Evolutionary conservation across 2,888 invertebrate genomes (phyloP).

Genomic region (Diadegma fenestrale): DNA sequence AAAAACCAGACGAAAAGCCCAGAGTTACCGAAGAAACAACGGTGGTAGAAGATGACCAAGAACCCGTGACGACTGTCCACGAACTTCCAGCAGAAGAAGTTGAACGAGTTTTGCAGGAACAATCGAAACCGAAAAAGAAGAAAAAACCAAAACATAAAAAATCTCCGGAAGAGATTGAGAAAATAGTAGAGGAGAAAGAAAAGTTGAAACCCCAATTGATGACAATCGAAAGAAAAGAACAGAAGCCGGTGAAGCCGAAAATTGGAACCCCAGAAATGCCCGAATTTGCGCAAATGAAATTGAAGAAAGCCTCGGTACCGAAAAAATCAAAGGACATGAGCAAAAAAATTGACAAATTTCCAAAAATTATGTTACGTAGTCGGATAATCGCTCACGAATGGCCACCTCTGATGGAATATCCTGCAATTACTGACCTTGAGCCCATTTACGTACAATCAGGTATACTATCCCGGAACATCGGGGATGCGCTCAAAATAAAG

Average conservation of each 20-base stretch:
- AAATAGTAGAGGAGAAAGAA: slow-evolving; percentile 73
- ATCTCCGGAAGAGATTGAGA: slow-evolving; percentile 60
- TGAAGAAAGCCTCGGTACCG: slow-evolving; percentile 86
- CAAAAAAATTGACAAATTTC: slow-evolving; percentile 81
- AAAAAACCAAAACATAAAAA: slow-evolving; percentile 72
- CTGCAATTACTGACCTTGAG: slow-evolving; percentile 82
- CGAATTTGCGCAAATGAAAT: slow-evolving; percentile 88
- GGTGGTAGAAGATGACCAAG: slow-evolving; percentile 75
- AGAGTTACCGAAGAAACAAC: slow-evolving; percentile 82
- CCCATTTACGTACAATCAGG: slow-evolving; percentile 85
- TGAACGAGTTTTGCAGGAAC: slow-evolving; percentile 69
- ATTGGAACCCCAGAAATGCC: slow-evolving; percentile 86
- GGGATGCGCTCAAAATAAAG: slow-evolving; percentile 85
- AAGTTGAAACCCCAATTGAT: slow-evolving; percentile 83
- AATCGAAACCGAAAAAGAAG: slow-evolving; percentile 65
- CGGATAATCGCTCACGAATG: slow-evolving; percentile 84
- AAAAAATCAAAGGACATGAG: slow-evolving; percentile 79
- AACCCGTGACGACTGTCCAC: slow-evolving; percentile 71
- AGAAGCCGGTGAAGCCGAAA: slow-evolving; percentile 87
- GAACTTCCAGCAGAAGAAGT: slow-evolving; percentile 71
- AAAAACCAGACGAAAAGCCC: slow-evolving; percentile 71
- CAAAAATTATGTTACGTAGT: slow-evolving; percentile 85
- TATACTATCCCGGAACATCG: slow-evolving; percentile 85
- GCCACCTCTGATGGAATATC: slow-evolving; percentile 84
- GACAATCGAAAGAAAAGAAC: slow-evolving; percentile 87